Evolutionary conservation across 2,888 invertebrate species (phyloP), one percentile per base, ranked within the genome.

Genomic region (Pristionchus fissidentatus): DNA sequence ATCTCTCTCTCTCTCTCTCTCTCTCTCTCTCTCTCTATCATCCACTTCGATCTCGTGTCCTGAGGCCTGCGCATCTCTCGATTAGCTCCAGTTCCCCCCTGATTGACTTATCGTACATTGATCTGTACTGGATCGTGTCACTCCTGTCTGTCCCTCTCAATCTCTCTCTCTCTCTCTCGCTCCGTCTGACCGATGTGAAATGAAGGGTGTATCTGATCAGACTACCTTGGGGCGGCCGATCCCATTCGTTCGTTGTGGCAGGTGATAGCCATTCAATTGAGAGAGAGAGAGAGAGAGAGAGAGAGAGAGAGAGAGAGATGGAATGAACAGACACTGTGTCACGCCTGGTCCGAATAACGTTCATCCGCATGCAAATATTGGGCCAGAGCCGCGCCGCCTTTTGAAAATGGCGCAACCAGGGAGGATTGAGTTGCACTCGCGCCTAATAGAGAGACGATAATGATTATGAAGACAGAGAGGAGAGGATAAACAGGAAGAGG

Each of bases 371-470:
- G 19, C 66, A 70, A 70, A 70, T 41, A 70, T 29, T 26, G 26
- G 52, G 75, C 22, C 19, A 49, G 32, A 75, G 49, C 19, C 15
- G 29, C 8, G 22, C 46, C 46, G 75, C 49, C 73, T 49, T 49
- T 75, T 75, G 4, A 49, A 75, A 49, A 75, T 49, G 75, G 66
- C 66, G 66, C 66, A 70, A 70, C n/a, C 29, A 26, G 29, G 41
- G n/a, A 49, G 41, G 66, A 70, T 70, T 70, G 66, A 70, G 66
- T 70, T 70, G 66, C 66, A 70, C n/a, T n/a, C n/a, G n/a, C n/a
- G n/a, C n/a, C 46, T 49, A 49, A 75, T 75, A 75, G 75, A 49
- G 41, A 29, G 49, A 49, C 29, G 49, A 75, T 75, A 32, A 29
- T 49, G 52, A 8, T 22, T 52, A 78, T 41, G 38, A 29, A 55